Conservation (phyloP, 2,113 vertebrate species). For the Cyprinus carpio region DNA sequence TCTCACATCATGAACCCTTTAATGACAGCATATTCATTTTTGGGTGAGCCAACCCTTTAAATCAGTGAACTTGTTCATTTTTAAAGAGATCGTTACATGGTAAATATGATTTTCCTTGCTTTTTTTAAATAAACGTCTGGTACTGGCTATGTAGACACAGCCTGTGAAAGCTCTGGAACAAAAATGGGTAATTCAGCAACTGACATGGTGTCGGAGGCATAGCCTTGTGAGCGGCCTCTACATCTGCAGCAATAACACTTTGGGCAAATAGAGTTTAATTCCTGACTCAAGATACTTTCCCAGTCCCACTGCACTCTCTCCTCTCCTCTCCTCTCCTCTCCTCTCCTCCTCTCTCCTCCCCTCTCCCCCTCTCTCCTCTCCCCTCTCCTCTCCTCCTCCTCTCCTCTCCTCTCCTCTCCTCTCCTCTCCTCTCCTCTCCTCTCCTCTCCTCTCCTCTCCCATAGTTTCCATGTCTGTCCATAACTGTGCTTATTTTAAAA, state of each 20-base stretch:
- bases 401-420: not conserved
- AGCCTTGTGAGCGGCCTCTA: not conserved
- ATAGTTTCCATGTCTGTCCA: not conserved
- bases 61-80: not conserved
- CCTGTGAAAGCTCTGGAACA: not conserved
- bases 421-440: not conserved
- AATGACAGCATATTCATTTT: not conserved
- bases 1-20: too few species aligned
- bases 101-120: too few species aligned
- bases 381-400: not conserved
- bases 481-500: not conserved
- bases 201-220: not conserved
- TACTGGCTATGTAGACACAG: too few species aligned
- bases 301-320: not conserved
- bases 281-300: not conserved
- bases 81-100: not conserved
- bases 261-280: not conserved
- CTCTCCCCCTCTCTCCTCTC: not conserved
- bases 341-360: too few species aligned
- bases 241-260: not conserved
- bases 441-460: not conserved
- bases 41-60: not conserved
- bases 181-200: not conserved
- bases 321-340: too few species aligned
- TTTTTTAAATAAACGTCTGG: too few species aligned